Evolutionary conservation across 2,113 vertebrate genomes (phyloP).

Genomic region (Carassius carassius): DNA sequence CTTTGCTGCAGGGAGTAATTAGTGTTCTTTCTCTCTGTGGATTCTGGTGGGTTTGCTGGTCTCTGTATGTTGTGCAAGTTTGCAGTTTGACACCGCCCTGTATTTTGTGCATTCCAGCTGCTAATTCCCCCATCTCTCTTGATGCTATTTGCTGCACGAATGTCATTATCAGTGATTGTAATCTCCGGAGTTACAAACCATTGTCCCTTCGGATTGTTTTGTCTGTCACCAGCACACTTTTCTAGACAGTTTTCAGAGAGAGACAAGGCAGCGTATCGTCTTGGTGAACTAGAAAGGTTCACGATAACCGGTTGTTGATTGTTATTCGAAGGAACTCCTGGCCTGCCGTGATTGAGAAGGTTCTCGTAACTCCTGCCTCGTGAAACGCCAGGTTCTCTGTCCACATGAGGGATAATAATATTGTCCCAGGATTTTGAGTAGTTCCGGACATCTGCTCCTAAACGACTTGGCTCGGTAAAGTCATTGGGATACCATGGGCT

Average conservation of each 20-base stretch:
- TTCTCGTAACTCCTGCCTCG: conserved; percentile 93
- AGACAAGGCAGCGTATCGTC: conserved; percentile 91
- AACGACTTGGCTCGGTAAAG: conserved; percentile 72
- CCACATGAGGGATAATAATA: conserved; percentile 80
- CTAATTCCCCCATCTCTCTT: conserved; percentile 76
- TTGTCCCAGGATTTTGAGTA: conserved; percentile 97
- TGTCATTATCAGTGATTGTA: conserved; percentile 95
- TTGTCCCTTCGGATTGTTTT: conserved; percentile 72
- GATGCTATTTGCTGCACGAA: conserved; percentile 75
- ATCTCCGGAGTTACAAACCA: conserved; percentile 97
- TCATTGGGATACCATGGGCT: conserved; percentile 80
- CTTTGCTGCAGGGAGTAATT: conserved; percentile 86
- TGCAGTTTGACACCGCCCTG: conserved; percentile 62
- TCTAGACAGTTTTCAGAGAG: conserved; percentile 91
- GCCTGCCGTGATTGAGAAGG: conserved; percentile 81
- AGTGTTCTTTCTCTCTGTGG: conserved; percentile 72
- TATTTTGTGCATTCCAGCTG: conserved; percentile 78
- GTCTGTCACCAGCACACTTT: conserved; percentile 74
- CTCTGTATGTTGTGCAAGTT: conserved; percentile 60
- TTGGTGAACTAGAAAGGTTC: conserved; percentile 92
- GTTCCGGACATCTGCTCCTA: conserved; percentile 83
- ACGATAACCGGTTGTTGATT: conserved; percentile 87
- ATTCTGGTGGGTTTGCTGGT: conserved; percentile 54
- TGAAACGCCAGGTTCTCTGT: conserved; percentile 80
- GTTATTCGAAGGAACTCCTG: conserved; percentile 76